Evolutionary conservation across 2,797 vertebrate genomes (phyloP), one percentile per base, ranked within the genome.

Genomic region (Distichodus sexfasciatus): DNA sequence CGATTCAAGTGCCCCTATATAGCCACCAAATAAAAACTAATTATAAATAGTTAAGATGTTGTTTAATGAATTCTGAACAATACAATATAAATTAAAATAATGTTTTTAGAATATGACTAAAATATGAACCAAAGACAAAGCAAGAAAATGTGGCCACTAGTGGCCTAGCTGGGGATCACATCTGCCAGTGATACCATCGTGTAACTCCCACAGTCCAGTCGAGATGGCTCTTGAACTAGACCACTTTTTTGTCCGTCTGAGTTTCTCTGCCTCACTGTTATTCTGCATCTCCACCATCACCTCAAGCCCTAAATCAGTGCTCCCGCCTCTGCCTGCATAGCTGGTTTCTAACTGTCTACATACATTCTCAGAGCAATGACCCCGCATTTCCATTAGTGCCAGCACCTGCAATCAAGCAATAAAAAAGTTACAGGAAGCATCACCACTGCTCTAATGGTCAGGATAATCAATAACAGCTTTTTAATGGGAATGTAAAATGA

Each of bases 401-500:
- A 71, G 59, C 47, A 61, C 61, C 53, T 14, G 17, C 40, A 26
- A 38, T 75, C 62, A 61, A 26, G 55, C 62, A 60, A 38, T 57
- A 43, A 47, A 15, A 59, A 59, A 46, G 40, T 66, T 57, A 61
- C 57, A 55, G 63, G 68, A 71, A 71, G 48, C 53, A 29, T 47
- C 41, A 71, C 46, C 41, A 6, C 14, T 38, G 54, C 33, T 12
- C 48, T 50, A 53, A 33, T 31, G 60, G 60, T 76, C 43, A 61
- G 71, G 46, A 7, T 14, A 40, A 66, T 76, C 63, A 57, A 62
- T 71, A 48, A 15, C 19, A 35, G 33, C 61, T 64, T 64, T 64
- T 64, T 38, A 36, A 50, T 36, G 9, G 31, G 29, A 2, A 24
- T 12, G 11, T n/a, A 38, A 38, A 9, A 1, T 17, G 50, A 28